Evolutionary conservation across 1,140 invertebrate genomes (phyloP).

Genomic region (Sycophila sp.): DNA sequence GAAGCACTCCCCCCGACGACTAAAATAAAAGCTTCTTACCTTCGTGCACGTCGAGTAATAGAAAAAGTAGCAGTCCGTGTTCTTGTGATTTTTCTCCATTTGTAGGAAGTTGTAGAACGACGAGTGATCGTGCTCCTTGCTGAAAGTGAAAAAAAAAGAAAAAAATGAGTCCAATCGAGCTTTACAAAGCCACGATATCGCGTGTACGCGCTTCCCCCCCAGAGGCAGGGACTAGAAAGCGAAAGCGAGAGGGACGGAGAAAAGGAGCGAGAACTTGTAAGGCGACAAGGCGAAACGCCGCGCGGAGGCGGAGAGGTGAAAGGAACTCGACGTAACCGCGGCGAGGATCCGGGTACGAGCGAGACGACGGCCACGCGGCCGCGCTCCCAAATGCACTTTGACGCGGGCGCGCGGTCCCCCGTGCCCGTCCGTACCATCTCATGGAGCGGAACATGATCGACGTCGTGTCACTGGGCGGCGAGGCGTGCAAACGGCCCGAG

Average conservation of each 20-base stretch:
- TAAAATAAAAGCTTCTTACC: slow-evolving; percentile 71
- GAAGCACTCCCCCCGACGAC: too few relatives aligned
- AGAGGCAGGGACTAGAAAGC: slow-evolving; percentile 3
- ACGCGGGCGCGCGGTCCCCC: too few relatives aligned
- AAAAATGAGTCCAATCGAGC: too few relatives aligned
- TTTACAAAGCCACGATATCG: slow-evolving; percentile 17
- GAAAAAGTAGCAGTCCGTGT: slow-evolving; percentile 86
- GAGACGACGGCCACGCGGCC: too few relatives aligned
- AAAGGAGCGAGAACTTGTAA: not conserved
- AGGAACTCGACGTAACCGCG: too few relatives aligned
- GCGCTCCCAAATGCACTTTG: too few relatives aligned
- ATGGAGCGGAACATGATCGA: slow-evolving; percentile 59
- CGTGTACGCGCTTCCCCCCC: not conserved
- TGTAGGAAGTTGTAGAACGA: slow-evolving; percentile 60
- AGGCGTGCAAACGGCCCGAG: too few relatives aligned
- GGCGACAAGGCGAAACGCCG: not conserved
- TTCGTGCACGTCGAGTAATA: slow-evolving; percentile 85
- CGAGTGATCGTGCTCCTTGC: slow-evolving; percentile 64
- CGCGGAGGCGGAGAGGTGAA: not conserved
- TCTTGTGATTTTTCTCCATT: slow-evolving; percentile 68
- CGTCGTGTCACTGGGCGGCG: not conserved
- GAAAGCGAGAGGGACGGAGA: not conserved
- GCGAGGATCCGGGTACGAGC: too few relatives aligned
- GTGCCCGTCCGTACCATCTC: slow-evolving; percentile 63
- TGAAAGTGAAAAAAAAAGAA: slow-evolving; percentile 50